Evolutionary conservation across 2,888 invertebrate genomes (phyloP), one percentile per base, ranked within the genome.

Genomic region (Cataglyphis albicans): DNA sequence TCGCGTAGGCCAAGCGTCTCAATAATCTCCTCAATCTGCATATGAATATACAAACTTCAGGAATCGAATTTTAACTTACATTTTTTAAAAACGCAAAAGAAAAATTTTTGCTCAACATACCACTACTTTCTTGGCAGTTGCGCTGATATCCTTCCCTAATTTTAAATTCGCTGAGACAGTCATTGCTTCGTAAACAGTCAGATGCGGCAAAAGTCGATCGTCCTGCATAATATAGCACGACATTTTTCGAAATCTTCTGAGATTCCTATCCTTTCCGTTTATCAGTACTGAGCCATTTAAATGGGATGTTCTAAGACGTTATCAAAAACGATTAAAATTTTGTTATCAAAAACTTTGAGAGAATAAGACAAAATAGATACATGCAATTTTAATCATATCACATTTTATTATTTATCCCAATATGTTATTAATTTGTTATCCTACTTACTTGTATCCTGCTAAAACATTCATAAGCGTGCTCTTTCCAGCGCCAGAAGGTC

Each of bases 141-240:
- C 95, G 57, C 96, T 96, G 95, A 97, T 97, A 92, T 97, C 97
- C 93, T 97, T 97, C 44, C 97, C 98, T 75, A 99, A 96, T 95
- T 99, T 99, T 52, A 99, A 96, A 95, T 98, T 98, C 12, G 99
- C 99, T 0, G 99, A 98, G 3, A 98, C 98, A 94, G 97, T 97
- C 98, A 99, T 98, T 44, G 98, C 97, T 95, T 99, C 99, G 91
- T 96, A 96, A 38, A 99, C 98, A 0, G 98, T 98, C 41, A 99
- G 96, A 94, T 98, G 98, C 1, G 98, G 98, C 74, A 98, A 96
- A 1, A 99, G 95, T 87, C 98, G 97, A 94, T 98, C 98, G 92
- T 98, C 98, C 94, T 99, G 99, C 98, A 99, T 99, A 90, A 99
- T 99, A 95, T 99, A 99, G 93, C 98, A 98, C 18, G 98, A 98